A percentile compares a stretch with the other conserved stretches of the same genome.
These are phyloP conservation scores for Psittacula echo DNA, from an alignment of 2,797 vertebrate species.

Conservation along the genomic window DNA sequence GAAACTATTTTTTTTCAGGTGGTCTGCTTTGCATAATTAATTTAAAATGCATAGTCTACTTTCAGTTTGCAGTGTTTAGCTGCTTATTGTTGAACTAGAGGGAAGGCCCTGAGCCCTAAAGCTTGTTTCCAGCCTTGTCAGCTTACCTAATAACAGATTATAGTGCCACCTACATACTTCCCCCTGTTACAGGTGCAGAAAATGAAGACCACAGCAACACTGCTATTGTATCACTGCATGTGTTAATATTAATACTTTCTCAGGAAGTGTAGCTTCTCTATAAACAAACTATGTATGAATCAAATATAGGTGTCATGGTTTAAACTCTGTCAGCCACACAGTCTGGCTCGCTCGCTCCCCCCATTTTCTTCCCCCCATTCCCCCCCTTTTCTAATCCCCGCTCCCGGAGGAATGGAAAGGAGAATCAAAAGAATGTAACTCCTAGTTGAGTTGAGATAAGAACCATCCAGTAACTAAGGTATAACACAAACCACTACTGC, in stretches of 20 bases:
- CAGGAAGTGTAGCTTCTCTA: not conserved
- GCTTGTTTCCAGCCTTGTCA: not conserved
- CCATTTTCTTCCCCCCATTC: too few species aligned
- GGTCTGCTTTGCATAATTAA: not conserved
- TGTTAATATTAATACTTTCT: not conserved
- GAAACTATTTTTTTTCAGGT: not conserved
- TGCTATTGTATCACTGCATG: rapidly evolving
- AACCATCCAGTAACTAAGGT: too few species aligned
- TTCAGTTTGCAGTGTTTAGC: not conserved
- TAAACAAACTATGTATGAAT: not conserved
- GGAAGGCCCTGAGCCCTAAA: not conserved
- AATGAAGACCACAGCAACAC: not conserved
- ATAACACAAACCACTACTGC: too few species aligned
- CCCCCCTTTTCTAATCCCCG: too few species aligned
- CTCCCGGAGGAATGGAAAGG: too few species aligned
- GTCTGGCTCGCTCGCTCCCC: too few species aligned
- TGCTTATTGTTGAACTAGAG: not conserved
- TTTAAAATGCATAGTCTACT: not conserved
- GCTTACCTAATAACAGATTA: not conserved
- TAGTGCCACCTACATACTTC: not conserved
- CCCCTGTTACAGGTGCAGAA: not conserved
- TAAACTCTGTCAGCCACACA: too few species aligned
- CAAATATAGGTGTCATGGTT: not conserved
- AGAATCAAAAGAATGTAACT: too few species aligned
- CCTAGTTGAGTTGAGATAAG: too few species aligned